Evolutionary conservation across 2,797 vertebrate genomes (phyloP), one percentile per base, ranked within the genome.

Genomic region (Microctenopoma stevenorrisi): DNA sequence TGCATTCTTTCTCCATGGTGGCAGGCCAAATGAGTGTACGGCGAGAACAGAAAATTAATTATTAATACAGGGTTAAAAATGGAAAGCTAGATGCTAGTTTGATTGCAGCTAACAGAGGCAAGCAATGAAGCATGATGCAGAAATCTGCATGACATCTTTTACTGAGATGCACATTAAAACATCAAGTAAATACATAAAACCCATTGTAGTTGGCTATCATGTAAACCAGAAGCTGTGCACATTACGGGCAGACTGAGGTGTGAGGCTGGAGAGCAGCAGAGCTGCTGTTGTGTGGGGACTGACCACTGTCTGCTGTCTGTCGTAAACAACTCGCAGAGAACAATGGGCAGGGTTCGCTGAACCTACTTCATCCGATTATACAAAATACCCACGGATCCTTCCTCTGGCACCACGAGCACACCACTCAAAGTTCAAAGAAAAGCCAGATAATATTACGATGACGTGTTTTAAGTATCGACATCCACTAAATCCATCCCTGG

Each of bases 271-370:
- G 3, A 66, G n/a, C 46, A 47, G 73, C 58, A 47, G 64, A 50
- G 64, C 69, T 43, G 66, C 66, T 59, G 84, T 63, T 82, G 81
- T 64, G 12, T 73, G 81, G 48, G 74, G 65, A 85, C 82, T 86
- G 90, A 88, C 87, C 86, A 89, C 77, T 80, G 83, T 76, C 92
- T 84, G 77, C 90, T 89, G 86, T 78, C 74, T 88, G 90, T 84
- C 90, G 94, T 95, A 94, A 94, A 95, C 94, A 95, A 93, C 89
- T 92, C 89, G 72, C 74, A 70, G 89, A 91, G 94, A 95, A 95
- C 94, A 95, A 95, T 94, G 88, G 92, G 87, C 82, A 93, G 87
- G 90, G 86, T 90, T 91, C 83, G 83, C 58, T 88, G 88, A 9
- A 44, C 16, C 42, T 74, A 86, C 84, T 90, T 89, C 81, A 86